Evolutionary conservation across 2,888 invertebrate species (phyloP).

Genomic region (Seira musarum): DNA sequence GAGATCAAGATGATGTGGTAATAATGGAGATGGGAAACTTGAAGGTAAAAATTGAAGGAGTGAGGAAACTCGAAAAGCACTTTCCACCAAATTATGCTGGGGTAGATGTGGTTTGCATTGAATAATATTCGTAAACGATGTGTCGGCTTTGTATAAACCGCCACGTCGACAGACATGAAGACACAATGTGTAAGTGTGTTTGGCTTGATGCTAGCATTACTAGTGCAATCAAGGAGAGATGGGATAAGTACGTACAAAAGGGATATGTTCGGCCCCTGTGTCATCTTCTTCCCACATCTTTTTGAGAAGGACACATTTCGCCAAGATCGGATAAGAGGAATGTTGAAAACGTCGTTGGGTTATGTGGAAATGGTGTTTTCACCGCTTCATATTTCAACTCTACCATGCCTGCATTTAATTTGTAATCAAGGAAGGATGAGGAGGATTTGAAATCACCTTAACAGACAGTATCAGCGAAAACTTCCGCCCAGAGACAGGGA

Average conservation of each 20-base stretch:
- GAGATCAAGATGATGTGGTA: constrained; percentile 31
- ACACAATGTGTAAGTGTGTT: no score
- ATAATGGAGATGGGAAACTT: constrained; percentile 3
- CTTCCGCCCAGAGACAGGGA: constrained; percentile 1
- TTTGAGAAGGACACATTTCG: not conserved
- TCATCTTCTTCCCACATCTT: constrained; percentile 1
- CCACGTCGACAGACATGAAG: no score
- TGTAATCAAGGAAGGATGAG: constrained; percentile 42
- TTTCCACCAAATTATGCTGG: not conserved
- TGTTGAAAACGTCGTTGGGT: not conserved
- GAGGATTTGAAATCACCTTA: constrained; percentile 27
- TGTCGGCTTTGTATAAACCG: not conserved
- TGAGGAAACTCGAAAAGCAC: constrained; percentile 4
- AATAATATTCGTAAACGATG: not conserved
- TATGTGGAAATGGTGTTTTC: not conserved
- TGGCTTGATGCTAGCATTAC: no score
- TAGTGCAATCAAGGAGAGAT: no score
- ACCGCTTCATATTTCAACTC: not conserved
- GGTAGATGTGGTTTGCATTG: not conserved
- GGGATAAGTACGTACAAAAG: not conserved
- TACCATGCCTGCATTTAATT: constrained; percentile 32
- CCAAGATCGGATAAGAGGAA: constrained; percentile 10
- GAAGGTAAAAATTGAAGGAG: constrained; percentile 2
- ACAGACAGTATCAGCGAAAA: constrained; percentile 37
- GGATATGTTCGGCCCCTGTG: not conserved